Evolutionary conservation across 2,113 vertebrate genomes (phyloP), one percentile per base, ranked within the genome.

Genomic region (Atherinomorus stipes): DNA sequence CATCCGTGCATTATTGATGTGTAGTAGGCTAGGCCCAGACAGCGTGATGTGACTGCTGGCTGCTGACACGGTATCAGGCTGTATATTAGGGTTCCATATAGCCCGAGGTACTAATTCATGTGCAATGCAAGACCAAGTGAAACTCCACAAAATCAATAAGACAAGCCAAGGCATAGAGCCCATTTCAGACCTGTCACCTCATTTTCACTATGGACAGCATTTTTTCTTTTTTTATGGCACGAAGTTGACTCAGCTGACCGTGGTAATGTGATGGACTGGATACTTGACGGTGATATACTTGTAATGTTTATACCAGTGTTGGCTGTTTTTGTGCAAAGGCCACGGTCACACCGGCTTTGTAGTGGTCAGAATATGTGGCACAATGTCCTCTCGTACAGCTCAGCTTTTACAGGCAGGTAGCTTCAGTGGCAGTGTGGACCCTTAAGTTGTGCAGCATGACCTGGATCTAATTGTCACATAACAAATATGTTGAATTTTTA

Each of bases 1-100:
- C 79, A 74, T 54, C 83, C 74, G 78, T 83, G 57, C 89, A 90
- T 89, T 78, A 92, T 90, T 87, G 74, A 91, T 88, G 81, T 76
- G 52, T 25, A 40, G 75, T 45, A 63, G 81, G 72, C 72, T 25
- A 7, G 71, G 71, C 66, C 57, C 16, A 28, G 56, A 70, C 74
- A 45, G 73, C 64, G 4, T 60, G 5, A 6, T 61, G 70, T 60
- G 73, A 51, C 64, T 47, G 70, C 74, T 12, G 73, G 72, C 45
- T 11, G 67, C 81, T 68, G 61, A 71, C 79, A 63, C 83, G 13
- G 40, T 64, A 72, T 61, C 81, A 40, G 82, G 79, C 68, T 54
- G 8, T 44, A 69, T 25, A 44, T 75, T 71, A 66, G 74, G 28
- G 53, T n/a, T 57, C 57, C 64, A n/a, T 45, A 42, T 40, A 50